Percentiles rank a stretch among this genome's conserved stretches.
Conservation (phyloP, 2,888 invertebrate genomes). For the Endotricha flammealis region DNA sequence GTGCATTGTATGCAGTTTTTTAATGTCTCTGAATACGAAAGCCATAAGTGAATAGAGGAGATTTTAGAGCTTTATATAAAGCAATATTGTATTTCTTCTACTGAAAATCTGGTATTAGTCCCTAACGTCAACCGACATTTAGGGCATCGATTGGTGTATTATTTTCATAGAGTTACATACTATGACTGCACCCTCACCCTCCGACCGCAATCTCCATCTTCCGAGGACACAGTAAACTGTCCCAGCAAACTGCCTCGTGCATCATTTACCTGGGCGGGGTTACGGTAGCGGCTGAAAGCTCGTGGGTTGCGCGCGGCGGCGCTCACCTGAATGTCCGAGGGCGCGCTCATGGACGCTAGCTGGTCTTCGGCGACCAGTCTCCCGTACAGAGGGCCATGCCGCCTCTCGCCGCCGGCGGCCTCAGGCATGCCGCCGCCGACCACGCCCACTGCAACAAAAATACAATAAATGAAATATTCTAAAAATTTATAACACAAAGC, state of each 20-base stretch:
- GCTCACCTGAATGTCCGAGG: conserved; percentile 82
- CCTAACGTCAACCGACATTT: too few relatives aligned
- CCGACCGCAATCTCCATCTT: neutral
- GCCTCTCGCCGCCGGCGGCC: conserved; percentile 72
- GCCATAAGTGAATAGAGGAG: too few relatives aligned
- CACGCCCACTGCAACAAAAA: conserved; percentile 65
- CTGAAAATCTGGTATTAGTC: too few relatives aligned
- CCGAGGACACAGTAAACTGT: neutral
- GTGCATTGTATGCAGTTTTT: too few relatives aligned
- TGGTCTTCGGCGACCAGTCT: conserved; percentile 94
- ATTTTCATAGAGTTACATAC: too few relatives aligned
- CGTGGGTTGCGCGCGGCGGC: conserved; percentile 72
- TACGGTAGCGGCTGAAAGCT: conserved; percentile 74
- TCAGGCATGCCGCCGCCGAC: conserved; percentile 69
- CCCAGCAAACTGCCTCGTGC: conserved; percentile 69
- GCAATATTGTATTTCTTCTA: too few relatives aligned
- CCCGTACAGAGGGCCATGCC: conserved; percentile 91
- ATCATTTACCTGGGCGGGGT: conserved; percentile 71
- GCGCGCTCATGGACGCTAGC: conserved; percentile 80
- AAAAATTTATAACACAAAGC: too few relatives aligned
- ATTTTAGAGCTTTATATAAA: too few relatives aligned
- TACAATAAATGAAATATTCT: neutral
- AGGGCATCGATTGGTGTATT: too few relatives aligned
- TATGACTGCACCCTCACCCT: too few relatives aligned
- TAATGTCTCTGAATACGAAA: too few relatives aligned